phyloP scores from a whole-genome alignment of 2,888 invertebrate genomes.

The Brachylomia viminalis region DNA sequence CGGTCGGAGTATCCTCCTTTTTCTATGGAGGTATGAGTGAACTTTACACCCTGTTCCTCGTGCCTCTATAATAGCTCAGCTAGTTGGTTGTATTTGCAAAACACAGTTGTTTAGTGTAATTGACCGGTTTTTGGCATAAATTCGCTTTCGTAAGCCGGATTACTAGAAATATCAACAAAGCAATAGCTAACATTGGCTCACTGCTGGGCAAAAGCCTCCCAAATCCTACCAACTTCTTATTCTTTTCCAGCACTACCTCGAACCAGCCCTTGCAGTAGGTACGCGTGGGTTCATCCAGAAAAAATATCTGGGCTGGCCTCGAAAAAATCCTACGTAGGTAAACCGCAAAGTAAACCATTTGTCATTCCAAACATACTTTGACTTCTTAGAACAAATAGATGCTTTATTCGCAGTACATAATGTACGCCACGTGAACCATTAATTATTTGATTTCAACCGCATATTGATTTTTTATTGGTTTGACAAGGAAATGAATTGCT shows the following conservation, averaged over 20 bases:
- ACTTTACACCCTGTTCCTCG: no score
- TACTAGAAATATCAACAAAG: not conserved
- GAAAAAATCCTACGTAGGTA: not conserved
- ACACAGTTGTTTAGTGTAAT: not conserved
- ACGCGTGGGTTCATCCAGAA: not conserved
- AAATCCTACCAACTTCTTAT: not conserved
- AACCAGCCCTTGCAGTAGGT: not conserved
- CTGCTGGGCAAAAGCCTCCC: not conserved
- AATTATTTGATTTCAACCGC: slow-evolving; percentile 32
- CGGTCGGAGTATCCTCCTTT: no score
- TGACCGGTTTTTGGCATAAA: not conserved
- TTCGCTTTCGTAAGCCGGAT: not conserved
- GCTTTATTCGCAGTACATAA: not conserved
- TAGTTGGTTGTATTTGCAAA: not conserved
- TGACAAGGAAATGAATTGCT: slow-evolving; percentile 51
- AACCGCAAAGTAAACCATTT: not conserved
- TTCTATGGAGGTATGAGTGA: no score
- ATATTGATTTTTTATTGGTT: slow-evolving; percentile 33
- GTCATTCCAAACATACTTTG: slow-evolving; percentile 2
- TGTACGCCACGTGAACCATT: slow-evolving; percentile 15
- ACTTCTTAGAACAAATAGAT: not conserved
- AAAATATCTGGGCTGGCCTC: not conserved
- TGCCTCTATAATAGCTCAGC: not conserved
- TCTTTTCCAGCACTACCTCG: not conserved
- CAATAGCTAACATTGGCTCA: not conserved